Base-by-base conservation (phyloP, 2,888 invertebrate genomes). In the Cyrtodaria siliqua region DNA sequence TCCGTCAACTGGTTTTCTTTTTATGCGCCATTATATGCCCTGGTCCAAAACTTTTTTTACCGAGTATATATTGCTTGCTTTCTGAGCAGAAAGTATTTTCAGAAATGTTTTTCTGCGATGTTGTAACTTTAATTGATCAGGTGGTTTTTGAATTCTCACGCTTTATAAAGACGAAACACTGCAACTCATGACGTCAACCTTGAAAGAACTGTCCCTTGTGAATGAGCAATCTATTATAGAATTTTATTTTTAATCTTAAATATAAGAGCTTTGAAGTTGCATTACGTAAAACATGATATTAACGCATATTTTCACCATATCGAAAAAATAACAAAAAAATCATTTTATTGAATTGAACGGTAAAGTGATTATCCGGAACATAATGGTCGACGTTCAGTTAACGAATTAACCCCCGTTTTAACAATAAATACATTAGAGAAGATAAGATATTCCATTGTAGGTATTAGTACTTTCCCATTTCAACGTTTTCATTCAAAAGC, bases 401-500 rank as follows among this genome's bases (percentile, higher is more conserved):
- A 69, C 55, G 78, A 69, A 78, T 78, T 78, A 78, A 63, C 59
- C 57, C 44, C 60, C 78, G 49, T 64, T 78, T 69, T 72, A 69
- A 72, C 78, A 78, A 78, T 78, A 78, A 78, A 78, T 73, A 78
- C 78, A 78, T 78, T 78, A 78, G 68, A 50, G 57, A 42, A 53
- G 78, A 78, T 72, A 68, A 72, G 67, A 71, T 64, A 59, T 60
- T 50, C 61, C 52, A 62, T 78, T 78, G 78, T 78, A 53, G 23
- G 59, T 24, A 64, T 63, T 61, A 64, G 78, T 67, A 69, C 72
- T 72, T 70, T 56, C 64, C 72, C 72, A 44, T 63, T 78, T 71
- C 72, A 55, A 55, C 44, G 44, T 44, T 56, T 29, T 50, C 50
- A 27, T 38, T 69, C 53, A 68, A 78, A 78, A 78, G 72, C 64